Conservation (phyloP, 2,113 vertebrate genomes). For the Parotia lawesii region DNA sequence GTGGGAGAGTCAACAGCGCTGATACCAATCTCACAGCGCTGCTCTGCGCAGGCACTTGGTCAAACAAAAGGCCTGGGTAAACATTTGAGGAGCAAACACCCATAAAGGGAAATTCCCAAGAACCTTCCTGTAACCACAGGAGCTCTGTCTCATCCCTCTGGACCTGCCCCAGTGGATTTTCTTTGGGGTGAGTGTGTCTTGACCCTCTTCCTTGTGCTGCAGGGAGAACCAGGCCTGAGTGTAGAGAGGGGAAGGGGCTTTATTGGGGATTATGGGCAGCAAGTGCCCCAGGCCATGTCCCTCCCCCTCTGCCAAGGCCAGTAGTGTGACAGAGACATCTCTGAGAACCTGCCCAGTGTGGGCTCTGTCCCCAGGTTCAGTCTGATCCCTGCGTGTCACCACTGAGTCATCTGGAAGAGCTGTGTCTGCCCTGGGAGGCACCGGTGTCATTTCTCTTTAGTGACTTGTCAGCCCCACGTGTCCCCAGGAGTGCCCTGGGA, state of each 20-base stretch:
- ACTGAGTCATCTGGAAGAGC: not conserved
- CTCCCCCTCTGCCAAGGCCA: not conserved
- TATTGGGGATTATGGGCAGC: not conserved
- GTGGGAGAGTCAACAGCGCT: rapidly evolving
- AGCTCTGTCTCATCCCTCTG: rapidly evolving
- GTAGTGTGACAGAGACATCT: not conserved
- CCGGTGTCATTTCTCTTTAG: not conserved
- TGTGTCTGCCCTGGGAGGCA: not conserved
- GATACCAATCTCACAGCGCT: not conserved
- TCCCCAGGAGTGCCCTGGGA: not conserved
- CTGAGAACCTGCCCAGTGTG: rapidly evolving
- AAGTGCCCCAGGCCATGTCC: rapidly evolving
- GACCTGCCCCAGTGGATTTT: not conserved
- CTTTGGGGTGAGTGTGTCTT: not conserved
- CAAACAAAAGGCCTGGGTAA: slow-evolving; percentile 28
- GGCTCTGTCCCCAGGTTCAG: not conserved
- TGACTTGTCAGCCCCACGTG: rapidly evolving
- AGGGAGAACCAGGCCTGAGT: not conserved
- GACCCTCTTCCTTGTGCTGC: not conserved
- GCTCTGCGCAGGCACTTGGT: not conserved
- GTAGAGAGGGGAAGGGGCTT: not conserved
- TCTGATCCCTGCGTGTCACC: rapidly evolving
- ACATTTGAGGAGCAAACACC: slow-evolving; percentile 46
- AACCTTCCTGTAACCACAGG: rapidly evolving
- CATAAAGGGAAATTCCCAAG: slow-evolving; percentile 17